Evolutionary conservation across 2,797 vertebrate genomes (phyloP), one percentile per base, ranked within the genome.

Genomic region (Telmatherina bonti): DNA sequence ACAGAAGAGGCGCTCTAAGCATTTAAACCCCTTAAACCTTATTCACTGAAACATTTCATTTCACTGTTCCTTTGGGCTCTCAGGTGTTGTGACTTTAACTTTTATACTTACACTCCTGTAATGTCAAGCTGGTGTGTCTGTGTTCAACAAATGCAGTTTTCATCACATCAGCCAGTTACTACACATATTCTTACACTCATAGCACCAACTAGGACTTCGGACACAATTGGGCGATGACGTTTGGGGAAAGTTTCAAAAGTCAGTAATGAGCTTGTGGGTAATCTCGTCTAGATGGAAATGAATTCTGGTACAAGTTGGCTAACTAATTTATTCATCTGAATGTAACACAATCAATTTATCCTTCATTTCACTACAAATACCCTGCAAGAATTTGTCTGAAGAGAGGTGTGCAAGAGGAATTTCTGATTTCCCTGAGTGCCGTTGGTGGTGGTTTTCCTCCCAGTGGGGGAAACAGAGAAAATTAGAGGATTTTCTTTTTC

Each of bases 221-320:
- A 76, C 16, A 65, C 78, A 67, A 76, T 58, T 36, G 56, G 79
- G 45, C 63, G 81, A 85, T 82, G 79, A 83, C 75, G 71, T 80
- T 72, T 71, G 20, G 76, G 63, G 61, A 59, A 81, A 74, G 72
- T 54, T 69, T 75, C 65, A 58, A 62, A 56, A 60, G 70, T 76
- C 66, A 49, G 80, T 92, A 88, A 91, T 84, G 83, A 89, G 78
- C 69, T 75, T 82, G 79, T 77, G 62, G 84, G 76, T 87, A 81
- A 86, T 87, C 85, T 91, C 76, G 88, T 91, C 81, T 81, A 63
- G 53, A 90, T 89, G 89, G 85, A 90, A 89, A 91, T 90, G 77
- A 80, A 87, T 91, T 88, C 84, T 57, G 38, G 67, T 82, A 86
- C 74, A 83, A 81, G 68, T 85, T 64, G 62, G 55, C 71, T 20